Conservation (phyloP, 2,888 invertebrate genomes). For the Globia sparganii region DNA sequence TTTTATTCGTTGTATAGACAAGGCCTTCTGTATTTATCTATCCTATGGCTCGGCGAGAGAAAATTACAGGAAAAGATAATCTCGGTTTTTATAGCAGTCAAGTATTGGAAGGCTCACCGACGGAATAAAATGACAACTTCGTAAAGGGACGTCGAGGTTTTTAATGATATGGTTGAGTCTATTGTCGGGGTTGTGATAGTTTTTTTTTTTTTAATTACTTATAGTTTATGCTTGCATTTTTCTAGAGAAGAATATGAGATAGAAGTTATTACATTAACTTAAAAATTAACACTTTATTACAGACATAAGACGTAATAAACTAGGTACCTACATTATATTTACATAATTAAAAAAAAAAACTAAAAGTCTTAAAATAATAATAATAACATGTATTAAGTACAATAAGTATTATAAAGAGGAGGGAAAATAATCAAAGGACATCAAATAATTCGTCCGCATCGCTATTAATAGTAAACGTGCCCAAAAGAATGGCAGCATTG, state of each 20-base stretch:
- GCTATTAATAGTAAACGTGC: too few relatives aligned
- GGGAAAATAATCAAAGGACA: too few relatives aligned
- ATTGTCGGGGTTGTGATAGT: conserved; percentile 20
- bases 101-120: conserved; percentile 70
- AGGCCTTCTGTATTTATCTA: not conserved
- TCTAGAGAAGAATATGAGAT: too few relatives aligned
- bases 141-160: conserved; percentile 29
- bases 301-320: too few relatives aligned
- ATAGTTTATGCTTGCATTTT: not conserved
- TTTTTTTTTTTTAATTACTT: conserved; percentile 9
- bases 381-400: too few relatives aligned
- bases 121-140: conserved; percentile 65
- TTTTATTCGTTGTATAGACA: not conserved
- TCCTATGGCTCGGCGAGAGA: conserved; percentile 54
- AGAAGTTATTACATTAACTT: not conserved
- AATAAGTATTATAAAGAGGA: too few relatives aligned
- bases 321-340: too few relatives aligned
- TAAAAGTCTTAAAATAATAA: too few relatives aligned
- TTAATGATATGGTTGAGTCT: conserved; percentile 53
- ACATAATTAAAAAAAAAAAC: too few relatives aligned
- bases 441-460: too few relatives aligned
- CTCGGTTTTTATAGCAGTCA: conserved; percentile 72
- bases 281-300: too few relatives aligned
- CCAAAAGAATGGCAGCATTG: too few relatives aligned
- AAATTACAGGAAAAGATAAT: conserved; percentile 77